Evolutionary conservation across 2,797 vertebrate species (phyloP), one percentile per base, ranked within the genome.

Genomic region (Aldrovandia affinis): DNA sequence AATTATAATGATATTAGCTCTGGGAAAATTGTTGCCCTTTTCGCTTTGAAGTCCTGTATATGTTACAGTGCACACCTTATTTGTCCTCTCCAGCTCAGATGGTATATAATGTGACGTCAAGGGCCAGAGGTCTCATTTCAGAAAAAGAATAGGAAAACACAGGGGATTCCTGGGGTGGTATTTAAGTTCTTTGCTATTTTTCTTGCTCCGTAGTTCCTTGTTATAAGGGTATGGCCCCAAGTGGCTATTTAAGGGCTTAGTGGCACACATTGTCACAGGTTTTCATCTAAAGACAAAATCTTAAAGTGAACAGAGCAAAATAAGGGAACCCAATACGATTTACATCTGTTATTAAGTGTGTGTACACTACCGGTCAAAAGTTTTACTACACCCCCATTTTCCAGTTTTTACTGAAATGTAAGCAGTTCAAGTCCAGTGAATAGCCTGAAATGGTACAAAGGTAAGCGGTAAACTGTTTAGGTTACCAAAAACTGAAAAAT

Each of bases 261-360:
- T 39, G 18, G 33, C 0, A 47, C 0, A 84, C 82, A 70, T 22
- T 3, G 3, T 81, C 1, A n/a, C 44, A 28, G 10, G 42, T 54
- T 22, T 1, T 77, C 52, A n/a, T 42, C 47, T 83, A 70, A 80
- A 33, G 63, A 0, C 5, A 84, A 75, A 75, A 83, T 59, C 70
- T 80, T 88, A 89, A 93, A 83, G 83, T 86, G 90, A 90, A 86
- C 89, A 86, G 85, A 55, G n/a, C 1, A 75, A 28, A 25, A 61
- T n/a, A 59, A 61, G 73, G 20, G 42, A 44, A 57, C 25, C 52
- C 5, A 77, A 30, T 57, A 6, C 78, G 20, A 15, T 63, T 70
- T 39, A 8, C 18, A 42, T 8, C 20, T 82, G n/a, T 28, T 10
- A 3, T 25, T 5, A 59, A 18, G 59, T 25, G 12, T 75, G 47